phyloP scores from a whole-genome alignment of 1,140 invertebrate genomes.

The Drosophila mauritiana region DNA sequence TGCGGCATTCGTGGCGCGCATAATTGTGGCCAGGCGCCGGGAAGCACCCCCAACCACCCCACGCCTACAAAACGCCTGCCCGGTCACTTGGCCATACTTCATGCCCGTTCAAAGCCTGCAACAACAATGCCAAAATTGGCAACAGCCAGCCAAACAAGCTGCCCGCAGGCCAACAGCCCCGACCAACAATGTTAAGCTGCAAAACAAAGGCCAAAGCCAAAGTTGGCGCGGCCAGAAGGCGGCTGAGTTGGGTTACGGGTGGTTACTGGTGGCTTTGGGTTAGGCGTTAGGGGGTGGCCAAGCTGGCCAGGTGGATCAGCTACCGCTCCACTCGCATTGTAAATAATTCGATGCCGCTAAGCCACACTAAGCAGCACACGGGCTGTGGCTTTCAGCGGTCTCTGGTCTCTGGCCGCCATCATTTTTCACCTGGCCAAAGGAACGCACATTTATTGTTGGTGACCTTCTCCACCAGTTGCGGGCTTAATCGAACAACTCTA shows the following conservation, averaged over 20 bases:
- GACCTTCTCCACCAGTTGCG: slow-evolving; percentile 6
- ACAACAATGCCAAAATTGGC: slow-evolving; percentile 53
- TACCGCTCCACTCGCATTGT: slow-evolving; percentile 42
- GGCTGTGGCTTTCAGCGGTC: slow-evolving; percentile 37
- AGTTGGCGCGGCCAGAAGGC: slow-evolving; percentile 46
- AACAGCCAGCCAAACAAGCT: slow-evolving; percentile 62
- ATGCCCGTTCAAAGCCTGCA: slow-evolving; percentile 37
- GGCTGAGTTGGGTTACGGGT: slow-evolving; percentile 3
- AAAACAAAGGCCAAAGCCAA: slow-evolving; percentile 70
- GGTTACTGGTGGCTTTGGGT: neutral
- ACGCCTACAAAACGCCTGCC: neutral
- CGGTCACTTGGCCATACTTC: slow-evolving; percentile 37
- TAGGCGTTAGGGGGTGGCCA: neutral
- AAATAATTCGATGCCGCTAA: slow-evolving; percentile 72
- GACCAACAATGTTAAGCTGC: slow-evolving; percentile 66
- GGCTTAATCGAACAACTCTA: slow-evolving; percentile 45
- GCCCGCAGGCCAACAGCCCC: slow-evolving; percentile 62
- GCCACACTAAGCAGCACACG: slow-evolving; percentile 65
- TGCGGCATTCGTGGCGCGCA: slow-evolving; percentile 68
- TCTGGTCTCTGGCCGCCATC: slow-evolving; percentile 14
- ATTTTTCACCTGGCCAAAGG: slow-evolving; percentile 57
- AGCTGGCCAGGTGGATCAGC: slow-evolving; percentile 11
- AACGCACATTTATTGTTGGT: slow-evolving; percentile 49
- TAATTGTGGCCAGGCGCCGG: slow-evolving; percentile 69
- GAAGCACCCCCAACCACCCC: neutral